phyloP scores from a whole-genome alignment of 2,113 vertebrate species.

The Recurvirostra avosetta region DNA sequence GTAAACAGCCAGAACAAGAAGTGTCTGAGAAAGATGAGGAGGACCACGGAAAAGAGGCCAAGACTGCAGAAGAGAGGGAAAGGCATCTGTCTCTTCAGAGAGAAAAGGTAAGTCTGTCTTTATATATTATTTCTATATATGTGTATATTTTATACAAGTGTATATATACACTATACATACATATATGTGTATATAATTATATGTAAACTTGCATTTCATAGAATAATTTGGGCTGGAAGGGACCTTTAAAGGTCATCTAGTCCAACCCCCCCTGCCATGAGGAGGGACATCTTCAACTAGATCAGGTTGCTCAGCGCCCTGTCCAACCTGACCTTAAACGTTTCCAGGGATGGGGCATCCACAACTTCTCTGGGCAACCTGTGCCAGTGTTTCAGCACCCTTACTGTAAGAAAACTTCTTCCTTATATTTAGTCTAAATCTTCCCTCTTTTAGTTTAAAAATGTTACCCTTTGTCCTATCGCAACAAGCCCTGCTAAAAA shows the following conservation, averaged over 20 bases:
- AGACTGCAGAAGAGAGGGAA: conserved; percentile 80
- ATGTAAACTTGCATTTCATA: background rate
- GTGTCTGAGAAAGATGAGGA: conserved; percentile 65
- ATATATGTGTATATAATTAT: rapidly evolving
- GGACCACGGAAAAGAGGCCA: conserved; percentile 71
- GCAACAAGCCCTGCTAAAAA: background rate
- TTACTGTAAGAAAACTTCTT: background rate
- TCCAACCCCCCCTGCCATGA: background rate
- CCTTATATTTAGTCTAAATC: background rate
- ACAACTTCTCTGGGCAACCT: background rate
- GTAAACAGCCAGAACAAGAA: conserved; percentile 60
- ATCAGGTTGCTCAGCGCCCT: background rate
- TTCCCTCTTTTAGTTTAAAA: background rate
- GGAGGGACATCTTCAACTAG: background rate
- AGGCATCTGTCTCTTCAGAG: conserved; percentile 85
- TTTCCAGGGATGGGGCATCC: background rate
- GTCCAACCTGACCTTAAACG: background rate
- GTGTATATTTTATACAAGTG: background rate
- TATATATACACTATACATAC: background rate
- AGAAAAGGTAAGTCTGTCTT: conserved; percentile 83
- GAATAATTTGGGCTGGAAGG: background rate
- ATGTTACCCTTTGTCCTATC: background rate
- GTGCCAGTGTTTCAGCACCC: background rate
- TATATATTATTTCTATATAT: background rate
- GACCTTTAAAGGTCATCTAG: background rate